Evolutionary conservation across 2,888 invertebrate genomes (phyloP), one percentile per base, ranked within the genome.

Genomic region (Lasioglossum malachurum): DNA sequence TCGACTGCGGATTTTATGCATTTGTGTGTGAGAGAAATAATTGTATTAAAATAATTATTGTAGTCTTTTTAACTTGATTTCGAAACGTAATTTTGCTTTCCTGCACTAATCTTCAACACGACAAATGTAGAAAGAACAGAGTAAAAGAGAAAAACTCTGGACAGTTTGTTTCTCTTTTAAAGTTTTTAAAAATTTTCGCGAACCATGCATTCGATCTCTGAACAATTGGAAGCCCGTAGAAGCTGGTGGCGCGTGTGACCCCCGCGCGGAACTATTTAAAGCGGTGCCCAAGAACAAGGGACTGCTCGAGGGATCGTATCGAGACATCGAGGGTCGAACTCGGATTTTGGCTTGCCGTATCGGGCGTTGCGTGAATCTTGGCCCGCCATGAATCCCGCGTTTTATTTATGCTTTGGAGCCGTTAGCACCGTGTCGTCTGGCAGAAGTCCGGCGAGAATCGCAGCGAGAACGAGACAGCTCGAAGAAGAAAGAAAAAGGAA

Each of bases 341-440:
- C 84, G 71, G 71, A 67, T 75, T 84, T 85, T 84, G 79, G 85
- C 75, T 75, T 64, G 78, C 57, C 38, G 71, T 75, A 44, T 81
- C 71, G 71, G 60, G 44, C 80, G 74, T 75, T 75, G 79, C 86
- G 84, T 75, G 89, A 84, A 57, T 87, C 81, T 84, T 90, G 89
- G 88, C 90, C 71, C 46, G 71, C 78, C 83, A 64, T 78, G 85
- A 84, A 75, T 77, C 74, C 44, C 71, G 74, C 78, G 76, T 77
- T 80, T 90, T 90, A 90, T 90, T 90, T 90, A 87, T 90, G 87
- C 85, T 74, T 76, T 19, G 44, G 64, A 83, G 71, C 83, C 35
- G 75, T 72, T 74, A 41, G 64, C 31, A 46, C 41, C 69, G 57
- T 75, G 78, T 69, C 79, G 80, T 14, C 80, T 75, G 83, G 60